A percentile compares a stretch with the other conserved stretches of the same genome.
Conservation (phyloP, 1,140 invertebrate genomes). For the Spodoptera litura region DNA sequence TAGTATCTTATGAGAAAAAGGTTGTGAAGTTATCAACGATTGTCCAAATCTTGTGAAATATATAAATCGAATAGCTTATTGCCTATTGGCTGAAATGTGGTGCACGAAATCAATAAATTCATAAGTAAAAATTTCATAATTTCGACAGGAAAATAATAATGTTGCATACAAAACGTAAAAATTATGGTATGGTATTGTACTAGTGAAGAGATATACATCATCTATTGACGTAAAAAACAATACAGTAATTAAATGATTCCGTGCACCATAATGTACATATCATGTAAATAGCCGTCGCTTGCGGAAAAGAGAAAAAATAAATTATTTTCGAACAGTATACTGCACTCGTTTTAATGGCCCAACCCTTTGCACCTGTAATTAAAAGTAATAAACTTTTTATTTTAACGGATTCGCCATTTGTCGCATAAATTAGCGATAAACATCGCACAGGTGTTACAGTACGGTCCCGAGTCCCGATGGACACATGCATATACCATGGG, state of each 20-base stretch:
- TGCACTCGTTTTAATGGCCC: slow-evolving; percentile 20
- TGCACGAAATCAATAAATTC: not conserved
- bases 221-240: not conserved
- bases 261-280: slow-evolving; percentile 42
- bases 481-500: slow-evolving; percentile 25
- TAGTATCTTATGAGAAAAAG: slow-evolving; percentile 8
- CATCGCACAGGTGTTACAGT: slow-evolving; percentile 63
- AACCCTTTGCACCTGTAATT: slow-evolving; percentile 9
- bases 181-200: no score
- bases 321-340: slow-evolving; percentile 57
- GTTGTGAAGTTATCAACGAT: slow-evolving; percentile 28
- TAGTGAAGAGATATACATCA: no score
- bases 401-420: slow-evolving; percentile 33
- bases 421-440: slow-evolving; percentile 51
- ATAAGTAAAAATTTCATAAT: no score
- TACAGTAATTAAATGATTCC: not conserved
- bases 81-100: not conserved
- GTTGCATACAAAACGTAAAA: no score
- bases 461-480: not conserved
- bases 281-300: slow-evolving; percentile 48
- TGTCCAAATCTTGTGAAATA: not conserved
- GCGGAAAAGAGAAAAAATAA: slow-evolving; percentile 54
- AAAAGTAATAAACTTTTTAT: not conserved
- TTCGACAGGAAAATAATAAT: no score
- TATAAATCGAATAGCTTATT: not conserved